Percentiles rank a stretch among this genome's conserved stretches.
Evolutionary conservation across 23 tunicate genomes (phyloP).

Genomic region (Pegea sp.): DNA sequence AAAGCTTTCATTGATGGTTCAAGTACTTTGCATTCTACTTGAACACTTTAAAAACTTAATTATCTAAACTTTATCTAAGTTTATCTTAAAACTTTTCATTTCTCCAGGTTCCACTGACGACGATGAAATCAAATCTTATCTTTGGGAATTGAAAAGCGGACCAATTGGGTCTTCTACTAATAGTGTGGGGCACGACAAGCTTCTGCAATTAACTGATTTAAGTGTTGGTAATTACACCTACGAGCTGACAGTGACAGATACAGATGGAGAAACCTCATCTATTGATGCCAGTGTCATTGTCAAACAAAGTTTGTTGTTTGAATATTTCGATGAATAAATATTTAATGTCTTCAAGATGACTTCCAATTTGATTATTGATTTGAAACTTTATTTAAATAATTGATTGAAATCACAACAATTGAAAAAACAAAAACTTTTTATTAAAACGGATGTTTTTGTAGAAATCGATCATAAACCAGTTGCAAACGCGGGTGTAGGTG

Average conservation of each 20-base stretch:
- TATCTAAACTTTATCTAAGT: too few species aligned
- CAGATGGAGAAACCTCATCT: conserved; percentile 44
- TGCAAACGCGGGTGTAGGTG: conserved; percentile 59
- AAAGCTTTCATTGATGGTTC: conserved; percentile 41
- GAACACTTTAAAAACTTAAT: neutral
- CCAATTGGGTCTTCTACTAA: conserved; percentile 17
- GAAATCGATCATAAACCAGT: conserved; percentile 64
- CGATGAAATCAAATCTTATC: conserved; percentile 33
- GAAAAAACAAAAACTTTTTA: too few species aligned
- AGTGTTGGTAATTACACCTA: conserved; percentile 50
- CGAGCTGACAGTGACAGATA: conserved; percentile 64
- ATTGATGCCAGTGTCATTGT: conserved; percentile 36
- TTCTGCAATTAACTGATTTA: conserved; percentile 17
- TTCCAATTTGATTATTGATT: too few species aligned
- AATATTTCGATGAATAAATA: too few species aligned
- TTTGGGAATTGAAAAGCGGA: conserved; percentile 36
- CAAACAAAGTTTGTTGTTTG: conserved; percentile 24
- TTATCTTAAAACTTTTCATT: too few species aligned
- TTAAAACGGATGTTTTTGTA: too few species aligned
- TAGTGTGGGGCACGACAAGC: conserved; percentile 10
- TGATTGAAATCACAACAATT: too few species aligned
- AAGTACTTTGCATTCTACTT: conserved; percentile 7
- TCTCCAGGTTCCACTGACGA: conserved; percentile 37
- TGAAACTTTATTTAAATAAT: too few species aligned
- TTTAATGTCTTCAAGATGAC: too few species aligned